Evolutionary conservation across 2,888 invertebrate genomes (phyloP).

Genomic region (Caenorhabditis afra): DNA sequence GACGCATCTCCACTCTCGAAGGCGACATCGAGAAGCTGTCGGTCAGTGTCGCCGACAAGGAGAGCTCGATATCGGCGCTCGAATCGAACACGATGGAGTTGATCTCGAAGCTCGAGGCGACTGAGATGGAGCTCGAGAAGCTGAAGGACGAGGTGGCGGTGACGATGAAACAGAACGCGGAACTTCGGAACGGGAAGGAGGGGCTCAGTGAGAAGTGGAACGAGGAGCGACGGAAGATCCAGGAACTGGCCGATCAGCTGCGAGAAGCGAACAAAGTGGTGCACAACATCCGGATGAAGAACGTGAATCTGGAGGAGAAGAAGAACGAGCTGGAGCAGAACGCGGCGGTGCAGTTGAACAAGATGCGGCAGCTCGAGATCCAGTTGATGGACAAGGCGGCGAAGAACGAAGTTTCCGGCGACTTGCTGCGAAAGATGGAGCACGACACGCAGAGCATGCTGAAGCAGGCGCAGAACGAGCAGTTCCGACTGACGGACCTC

Average conservation of each 20-base stretch:
- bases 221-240: conserved; percentile 55
- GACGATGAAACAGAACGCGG: conserved; percentile 56
- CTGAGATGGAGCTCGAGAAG: conserved; percentile 41
- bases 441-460: conserved; percentile 59
- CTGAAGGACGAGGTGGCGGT: conserved; percentile 58
- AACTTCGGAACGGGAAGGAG: conserved; percentile 55
- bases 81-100: conserved; percentile 61
- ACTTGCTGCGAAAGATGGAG: conserved; percentile 64
- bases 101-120: conserved; percentile 42
- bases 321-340: conserved; percentile 60
- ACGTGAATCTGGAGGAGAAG: conserved; percentile 61
- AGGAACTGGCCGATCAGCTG: conserved; percentile 58
- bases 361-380: conserved; percentile 59
- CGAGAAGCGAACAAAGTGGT: conserved; percentile 53
- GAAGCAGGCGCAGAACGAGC: conserved; percentile 61
- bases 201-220: conserved; percentile 38
- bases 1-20: conserved; percentile 33
- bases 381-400: conserved; percentile 65
- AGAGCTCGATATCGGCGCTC: conserved; percentile 52
- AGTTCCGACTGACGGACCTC: conserved; percentile 49
- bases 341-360: conserved; percentile 30
- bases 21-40: conserved; percentile 34
- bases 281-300: conserved; percentile 57
- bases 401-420: conserved; percentile 61
- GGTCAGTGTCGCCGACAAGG: conserved; percentile 22